These are phyloP conservation scores for Corapipo altera DNA, from an alignment of 2,113 vertebrate species.

Conservation along the genomic window DNA sequence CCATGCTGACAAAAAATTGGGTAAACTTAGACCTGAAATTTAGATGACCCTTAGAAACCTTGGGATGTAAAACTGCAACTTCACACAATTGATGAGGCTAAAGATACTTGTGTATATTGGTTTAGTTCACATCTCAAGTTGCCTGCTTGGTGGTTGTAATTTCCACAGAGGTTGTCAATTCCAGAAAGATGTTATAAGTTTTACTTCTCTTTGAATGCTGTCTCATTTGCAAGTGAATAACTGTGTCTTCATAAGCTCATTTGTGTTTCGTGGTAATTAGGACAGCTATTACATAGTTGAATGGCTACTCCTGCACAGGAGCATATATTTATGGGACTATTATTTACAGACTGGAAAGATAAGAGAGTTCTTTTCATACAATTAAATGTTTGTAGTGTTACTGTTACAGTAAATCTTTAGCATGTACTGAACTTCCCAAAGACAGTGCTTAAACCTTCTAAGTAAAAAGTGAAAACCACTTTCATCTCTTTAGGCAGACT, in stretches of 20 bases:
- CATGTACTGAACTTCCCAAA: background rate
- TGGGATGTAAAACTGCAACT: background rate
- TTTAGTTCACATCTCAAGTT: background rate
- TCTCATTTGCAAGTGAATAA: constrained; percentile 37
- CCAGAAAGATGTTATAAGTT: constrained; percentile 14
- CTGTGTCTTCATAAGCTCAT: constrained; percentile 14
- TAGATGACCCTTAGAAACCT: background rate
- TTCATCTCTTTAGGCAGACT: background rate
- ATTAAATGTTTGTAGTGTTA: background rate
- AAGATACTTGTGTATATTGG: background rate
- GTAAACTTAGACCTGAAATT: background rate
- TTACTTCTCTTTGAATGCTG: background rate
- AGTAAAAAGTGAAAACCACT: background rate
- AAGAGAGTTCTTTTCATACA: background rate
- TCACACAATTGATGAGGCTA: background rate
- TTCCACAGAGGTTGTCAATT: background rate
- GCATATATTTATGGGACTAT: background rate
- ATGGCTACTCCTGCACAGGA: background rate
- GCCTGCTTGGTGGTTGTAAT: background rate
- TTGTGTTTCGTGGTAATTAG: constrained; percentile 47
- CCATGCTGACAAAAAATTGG: background rate
- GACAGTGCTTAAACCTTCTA: background rate
- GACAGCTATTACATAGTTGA: constrained; percentile 37
- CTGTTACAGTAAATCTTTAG: background rate
- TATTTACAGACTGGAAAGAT: constrained; percentile 1